These are phyloP conservation scores for Leucoptera coffeella DNA, from an alignment of 2,888 invertebrate species.

Conservation along the genomic window DNA sequence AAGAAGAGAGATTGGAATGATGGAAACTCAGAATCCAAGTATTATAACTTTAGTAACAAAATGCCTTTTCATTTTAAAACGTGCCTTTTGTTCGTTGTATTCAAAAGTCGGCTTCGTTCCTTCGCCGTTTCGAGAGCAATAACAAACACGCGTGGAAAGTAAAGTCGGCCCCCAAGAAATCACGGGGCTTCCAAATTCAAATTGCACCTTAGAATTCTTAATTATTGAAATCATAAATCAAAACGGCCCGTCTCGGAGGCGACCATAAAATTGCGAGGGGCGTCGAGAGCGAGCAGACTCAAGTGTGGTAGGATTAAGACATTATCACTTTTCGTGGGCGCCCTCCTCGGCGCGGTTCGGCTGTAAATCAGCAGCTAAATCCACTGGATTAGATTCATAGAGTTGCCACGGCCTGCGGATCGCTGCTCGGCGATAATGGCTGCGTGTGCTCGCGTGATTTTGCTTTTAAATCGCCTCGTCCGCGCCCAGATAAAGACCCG, in stretches of 20 bases:
- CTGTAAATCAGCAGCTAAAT: conserved; percentile 54
- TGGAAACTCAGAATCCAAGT: too few relatives aligned
- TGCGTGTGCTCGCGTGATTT: conserved; percentile 48
- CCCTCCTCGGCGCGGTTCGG: conserved; percentile 33
- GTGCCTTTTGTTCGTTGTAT: too few relatives aligned
- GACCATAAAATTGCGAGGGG: conserved; percentile 42
- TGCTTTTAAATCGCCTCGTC: conserved; percentile 47
- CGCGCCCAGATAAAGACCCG: conserved; percentile 40
- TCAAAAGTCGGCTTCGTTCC: too few relatives aligned
- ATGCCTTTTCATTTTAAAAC: too few relatives aligned
- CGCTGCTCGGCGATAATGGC: conserved; percentile 42
- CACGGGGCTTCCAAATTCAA: conserved; percentile 44
- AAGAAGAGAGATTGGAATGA: too few relatives aligned
- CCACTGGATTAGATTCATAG: conserved; percentile 55
- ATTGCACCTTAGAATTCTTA: conserved; percentile 54
- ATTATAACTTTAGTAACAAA: too few relatives aligned
- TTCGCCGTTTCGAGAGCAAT: conserved; percentile 25
- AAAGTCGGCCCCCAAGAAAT: conserved; percentile 30
- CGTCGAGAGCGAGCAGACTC: conserved; percentile 21
- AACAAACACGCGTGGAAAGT: conserved; percentile 46
- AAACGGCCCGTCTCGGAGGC: conserved; percentile 47
- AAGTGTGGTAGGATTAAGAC: conserved; percentile 59
- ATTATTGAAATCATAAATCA: conserved; percentile 55
- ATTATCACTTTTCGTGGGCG: conserved; percentile 62
- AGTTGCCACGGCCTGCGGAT: conserved; percentile 48